Percentiles rank a stretch among this genome's conserved stretches.
These are phyloP conservation scores for Solea senegalensis DNA, from an alignment of 2,113 vertebrate species.

Conservation along the genomic window DNA sequence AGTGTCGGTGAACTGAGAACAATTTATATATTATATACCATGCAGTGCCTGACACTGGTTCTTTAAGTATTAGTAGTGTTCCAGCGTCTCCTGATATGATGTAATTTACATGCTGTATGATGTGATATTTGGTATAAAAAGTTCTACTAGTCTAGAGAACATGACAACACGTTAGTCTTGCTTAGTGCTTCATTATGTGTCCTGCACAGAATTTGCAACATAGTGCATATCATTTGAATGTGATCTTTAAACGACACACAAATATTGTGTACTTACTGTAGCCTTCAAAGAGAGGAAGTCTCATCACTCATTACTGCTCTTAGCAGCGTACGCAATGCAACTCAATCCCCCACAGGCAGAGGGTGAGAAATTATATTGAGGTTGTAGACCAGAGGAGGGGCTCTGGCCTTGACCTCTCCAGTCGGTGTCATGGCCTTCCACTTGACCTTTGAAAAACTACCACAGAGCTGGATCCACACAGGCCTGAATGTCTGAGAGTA, in stretches of 20 bases:
- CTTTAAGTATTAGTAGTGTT: not conserved
- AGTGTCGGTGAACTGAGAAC: not conserved
- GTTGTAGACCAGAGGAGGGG: constrained; percentile 53
- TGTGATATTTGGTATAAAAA: not conserved
- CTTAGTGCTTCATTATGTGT: not conserved
- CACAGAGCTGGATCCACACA: constrained; percentile 21
- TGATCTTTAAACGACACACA: not conserved
- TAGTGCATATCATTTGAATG: not conserved
- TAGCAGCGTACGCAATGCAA: constrained; percentile 44
- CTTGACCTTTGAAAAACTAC: constrained; percentile 53
- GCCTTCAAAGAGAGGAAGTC: constrained; percentile 7
- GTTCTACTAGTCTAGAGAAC: not conserved
- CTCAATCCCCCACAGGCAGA: constrained; percentile 56
- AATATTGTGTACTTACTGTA: constrained; percentile 16
- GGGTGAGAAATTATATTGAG: constrained; percentile 66
- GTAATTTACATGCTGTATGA: not conserved
- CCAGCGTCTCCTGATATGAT: not conserved
- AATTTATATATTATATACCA: constrained; percentile 3
- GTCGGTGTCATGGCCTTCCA: constrained; percentile 47
- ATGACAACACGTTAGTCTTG: not conserved
- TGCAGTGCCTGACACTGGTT: not conserved
- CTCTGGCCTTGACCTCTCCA: constrained; percentile 63
- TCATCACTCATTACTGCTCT: constrained; percentile 3
- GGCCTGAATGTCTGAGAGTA: constrained; percentile 15
- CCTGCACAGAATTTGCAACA: not conserved